Base-by-base conservation (phyloP, 2,797 vertebrate genomes). In the Fistularia tabacaria region DNA sequence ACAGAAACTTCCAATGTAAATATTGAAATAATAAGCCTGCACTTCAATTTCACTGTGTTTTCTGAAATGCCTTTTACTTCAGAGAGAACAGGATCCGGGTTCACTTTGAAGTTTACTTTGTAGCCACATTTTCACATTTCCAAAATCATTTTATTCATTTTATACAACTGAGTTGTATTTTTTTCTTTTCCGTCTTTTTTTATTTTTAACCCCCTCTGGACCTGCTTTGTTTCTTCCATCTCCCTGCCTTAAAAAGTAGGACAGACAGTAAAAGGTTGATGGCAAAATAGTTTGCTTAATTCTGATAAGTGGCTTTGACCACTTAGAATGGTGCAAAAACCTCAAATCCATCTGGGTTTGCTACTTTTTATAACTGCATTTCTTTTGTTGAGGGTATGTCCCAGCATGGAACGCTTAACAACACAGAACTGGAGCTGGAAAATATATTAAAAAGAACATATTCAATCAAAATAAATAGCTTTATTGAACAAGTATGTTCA, bases 1-100 rank as follows among this genome's bases (percentile, higher is more conserved):
- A 39, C 69, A 63, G 48, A 67, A 39, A 55, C 51, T 69, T 42
- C 51, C 41, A 62, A 7, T 57, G 49, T 50, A 60, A 62, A 49
- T 12, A 60, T 46, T 52, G 14, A 58, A 70, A 77, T 44, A 64
- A 68, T 45, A 56, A 62, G 53, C 41, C 14, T 53, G 5, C 0
- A 14, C 13, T 49, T 44, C 15, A 49, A 46, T 54, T 67, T 41
- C 52, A 46, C 9, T 12, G 14, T 39, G 40, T 54, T 36, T 50
- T 9, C n/a, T 14, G 1, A 55, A 54, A 47, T 55, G 2, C 25
- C 25, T 38, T 54, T 43, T 15, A 50, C 39, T 58, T 53, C 10
- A 44, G 38, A 46, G 10, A 53, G 10, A 57, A 6, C 1, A 50
- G 10, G 10, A 55, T 38, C 3, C 46, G 7, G 43, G 63, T 64